Evolutionary conservation across 2,113 vertebrate genomes (phyloP).

Genomic region (Myotis davidii): DNA sequence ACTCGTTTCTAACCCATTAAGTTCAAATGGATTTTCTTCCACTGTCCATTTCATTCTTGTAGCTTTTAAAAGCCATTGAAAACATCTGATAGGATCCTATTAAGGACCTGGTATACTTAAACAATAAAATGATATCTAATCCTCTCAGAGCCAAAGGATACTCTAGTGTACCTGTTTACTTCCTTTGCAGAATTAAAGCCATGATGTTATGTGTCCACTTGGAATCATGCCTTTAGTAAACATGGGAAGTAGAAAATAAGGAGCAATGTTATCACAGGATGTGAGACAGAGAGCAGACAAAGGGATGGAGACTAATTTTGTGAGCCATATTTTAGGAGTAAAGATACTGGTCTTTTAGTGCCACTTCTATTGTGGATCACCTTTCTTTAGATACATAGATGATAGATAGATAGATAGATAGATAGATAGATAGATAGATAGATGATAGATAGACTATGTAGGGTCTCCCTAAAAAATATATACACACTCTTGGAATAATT

Average conservation of each 20-base stretch:
- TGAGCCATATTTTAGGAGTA: neutral
- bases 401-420: neutral
- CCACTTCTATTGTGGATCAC: neutral
- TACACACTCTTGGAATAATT: no score
- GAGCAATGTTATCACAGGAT: neutral
- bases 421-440: neutral
- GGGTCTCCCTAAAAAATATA: no score
- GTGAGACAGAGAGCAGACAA: neutral
- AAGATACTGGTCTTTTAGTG: neutral
- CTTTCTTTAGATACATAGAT: neutral
- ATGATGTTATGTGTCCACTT: neutral
- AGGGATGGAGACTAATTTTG: neutral
- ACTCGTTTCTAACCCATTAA: constrained; percentile 29
- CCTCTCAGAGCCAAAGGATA: neutral
- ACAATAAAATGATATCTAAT: constrained; percentile 21
- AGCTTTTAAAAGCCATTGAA: constrained; percentile 10
- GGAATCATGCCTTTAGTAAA: neutral
- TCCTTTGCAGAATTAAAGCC: neutral
- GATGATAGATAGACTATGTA: neutral
- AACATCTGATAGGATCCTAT: neutral
- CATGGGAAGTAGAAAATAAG: neutral
- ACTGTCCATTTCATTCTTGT: constrained; percentile 20
- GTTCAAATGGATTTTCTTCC: constrained; percentile 18
- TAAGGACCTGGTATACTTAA: neutral
- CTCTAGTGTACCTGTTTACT: neutral